A percentile compares a stretch with the other conserved stretches of the same genome.
Evolutionary conservation across 1,140 invertebrate genomes (phyloP).

Genomic region (Temnothorax nylanderi): DNA sequence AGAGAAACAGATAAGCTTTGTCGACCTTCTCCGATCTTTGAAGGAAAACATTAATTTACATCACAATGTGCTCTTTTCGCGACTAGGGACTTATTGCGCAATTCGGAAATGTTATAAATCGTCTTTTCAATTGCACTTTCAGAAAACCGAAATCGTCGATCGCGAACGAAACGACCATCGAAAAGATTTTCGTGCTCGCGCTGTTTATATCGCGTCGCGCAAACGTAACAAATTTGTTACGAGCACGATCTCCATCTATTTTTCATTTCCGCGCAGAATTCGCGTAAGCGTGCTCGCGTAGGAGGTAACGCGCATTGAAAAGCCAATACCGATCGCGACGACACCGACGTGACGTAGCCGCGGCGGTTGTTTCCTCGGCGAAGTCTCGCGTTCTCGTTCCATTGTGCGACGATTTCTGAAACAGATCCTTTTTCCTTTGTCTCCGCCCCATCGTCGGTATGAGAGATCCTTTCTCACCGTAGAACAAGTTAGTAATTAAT

Average conservation of each 20-base stretch:
- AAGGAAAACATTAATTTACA: not conserved
- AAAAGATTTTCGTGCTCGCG: not conserved
- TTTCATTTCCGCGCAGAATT: conserved; percentile 11
- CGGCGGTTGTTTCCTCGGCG: conserved; percentile 59
- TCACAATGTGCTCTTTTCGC: not conserved
- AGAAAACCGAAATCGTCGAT: not conserved
- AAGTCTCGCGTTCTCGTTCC: conserved; percentile 63
- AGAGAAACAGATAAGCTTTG: not conserved
- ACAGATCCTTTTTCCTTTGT: conserved; percentile 75
- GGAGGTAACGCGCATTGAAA: not conserved
- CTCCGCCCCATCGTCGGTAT: conserved; percentile 58
- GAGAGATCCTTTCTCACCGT: conserved; percentile 72
- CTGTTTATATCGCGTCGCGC: not conserved
- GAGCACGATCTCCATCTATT: conserved; percentile 17
- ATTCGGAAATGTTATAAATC: not conserved
- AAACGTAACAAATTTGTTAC: conserved; percentile 26
- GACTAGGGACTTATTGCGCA: not conserved
- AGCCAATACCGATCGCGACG: conserved; percentile 49
- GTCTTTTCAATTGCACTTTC: not conserved
- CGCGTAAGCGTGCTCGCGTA: not conserved
- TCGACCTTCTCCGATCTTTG: not conserved
- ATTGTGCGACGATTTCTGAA: conserved; percentile 76
- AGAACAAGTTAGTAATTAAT: conserved; percentile 84
- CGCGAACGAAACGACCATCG: not conserved
- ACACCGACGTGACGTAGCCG: conserved; percentile 46